phyloP scores from a whole-genome alignment of 2,113 vertebrate genomes.

The Pangasianodon gigas region DNA sequence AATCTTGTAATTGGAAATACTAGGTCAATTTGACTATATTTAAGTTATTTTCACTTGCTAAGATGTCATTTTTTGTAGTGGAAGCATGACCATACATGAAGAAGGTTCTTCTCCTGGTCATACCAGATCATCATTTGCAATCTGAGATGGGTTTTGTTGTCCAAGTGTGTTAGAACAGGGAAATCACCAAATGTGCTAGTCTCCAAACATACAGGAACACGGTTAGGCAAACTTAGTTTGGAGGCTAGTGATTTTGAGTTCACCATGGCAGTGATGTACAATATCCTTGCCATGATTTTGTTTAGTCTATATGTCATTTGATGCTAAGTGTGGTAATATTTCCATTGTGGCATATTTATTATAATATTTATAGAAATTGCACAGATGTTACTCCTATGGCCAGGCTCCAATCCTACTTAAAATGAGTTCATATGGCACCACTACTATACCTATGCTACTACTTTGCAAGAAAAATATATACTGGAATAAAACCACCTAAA shows the following conservation, averaged over 20 bases:
- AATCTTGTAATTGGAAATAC: neutral
- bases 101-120: neutral
- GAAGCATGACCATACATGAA: neutral
- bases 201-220: neutral
- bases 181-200: neutral
- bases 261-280: neutral
- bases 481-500: slow-evolving; percentile 1
- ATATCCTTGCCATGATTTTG: neutral
- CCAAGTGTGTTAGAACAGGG: neutral
- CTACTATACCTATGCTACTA: neutral
- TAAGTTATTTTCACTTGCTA: neutral
- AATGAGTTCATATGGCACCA: neutral
- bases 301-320: neutral
- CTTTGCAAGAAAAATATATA: neutral
- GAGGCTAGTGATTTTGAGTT: neutral
- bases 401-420: neutral
- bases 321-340: neutral
- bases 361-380: neutral
- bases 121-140: neutral
- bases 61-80: neutral
- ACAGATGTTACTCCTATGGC: neutral
- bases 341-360: neutral
- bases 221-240: neutral
- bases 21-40: neutral
- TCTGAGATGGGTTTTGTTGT: neutral